Percentiles rank a stretch among this genome's conserved stretches.
phyloP scores from a whole-genome alignment of 2,888 invertebrate species.

The Ormyrus nitidulus region DNA sequence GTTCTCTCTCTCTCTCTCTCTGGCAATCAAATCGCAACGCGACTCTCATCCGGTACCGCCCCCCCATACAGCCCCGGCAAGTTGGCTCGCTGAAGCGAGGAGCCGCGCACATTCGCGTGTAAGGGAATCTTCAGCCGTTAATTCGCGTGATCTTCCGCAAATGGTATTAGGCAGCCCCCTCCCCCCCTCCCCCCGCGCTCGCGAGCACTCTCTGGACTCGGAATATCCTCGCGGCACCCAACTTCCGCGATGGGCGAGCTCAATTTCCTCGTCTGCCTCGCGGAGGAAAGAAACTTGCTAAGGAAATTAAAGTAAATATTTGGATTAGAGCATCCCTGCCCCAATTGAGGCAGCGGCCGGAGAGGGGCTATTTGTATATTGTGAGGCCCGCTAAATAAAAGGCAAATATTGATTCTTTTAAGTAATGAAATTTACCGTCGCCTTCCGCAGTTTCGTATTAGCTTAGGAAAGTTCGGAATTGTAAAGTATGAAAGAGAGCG shows the following conservation, averaged over 20 bases:
- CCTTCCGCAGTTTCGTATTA: no score
- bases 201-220: background rate
- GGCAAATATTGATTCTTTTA: no score
- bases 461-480: no score
- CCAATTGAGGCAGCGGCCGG: background rate
- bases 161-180: slow-evolving; percentile 38
- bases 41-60: slow-evolving; percentile 20
- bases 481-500: no score
- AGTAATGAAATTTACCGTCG: no score
- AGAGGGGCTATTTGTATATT: background rate
- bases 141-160: slow-evolving; percentile 45
- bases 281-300: background rate
- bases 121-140: slow-evolving; percentile 37
- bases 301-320: slow-evolving; percentile 1
- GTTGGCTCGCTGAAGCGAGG: background rate
- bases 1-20: no score
- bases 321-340: background rate
- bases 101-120: slow-evolving; percentile 23
- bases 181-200: background rate
- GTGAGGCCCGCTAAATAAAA: background rate
- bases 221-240: slow-evolving; percentile 11
- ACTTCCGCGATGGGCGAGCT: slow-evolving; percentile 17
- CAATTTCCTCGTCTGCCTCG: slow-evolving; percentile 6
- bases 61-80: background rate
- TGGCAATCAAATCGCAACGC: slow-evolving; percentile 48